A percentile compares a stretch with the other conserved stretches of the same genome.
Conservation (phyloP, 2,888 invertebrate genomes). For the Tuberolachnus salignus region DNA sequence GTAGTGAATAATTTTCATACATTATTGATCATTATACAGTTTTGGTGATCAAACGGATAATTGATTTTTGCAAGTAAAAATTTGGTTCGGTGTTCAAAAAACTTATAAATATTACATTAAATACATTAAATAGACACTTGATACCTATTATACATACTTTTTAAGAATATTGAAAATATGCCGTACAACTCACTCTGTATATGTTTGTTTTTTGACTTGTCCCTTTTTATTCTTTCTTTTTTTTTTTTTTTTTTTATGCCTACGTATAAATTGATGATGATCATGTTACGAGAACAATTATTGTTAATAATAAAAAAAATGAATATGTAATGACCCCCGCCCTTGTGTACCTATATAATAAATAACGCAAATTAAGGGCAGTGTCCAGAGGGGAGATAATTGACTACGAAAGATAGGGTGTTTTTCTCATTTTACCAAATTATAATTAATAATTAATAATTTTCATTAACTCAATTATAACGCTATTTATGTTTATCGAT, state of each 20-base stretch:
- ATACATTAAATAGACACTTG: too few relatives aligned
- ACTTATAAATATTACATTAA: too few relatives aligned
- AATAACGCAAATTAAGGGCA: background rate
- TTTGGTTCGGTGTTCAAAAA: too few relatives aligned
- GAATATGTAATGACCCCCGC: conserved; percentile 5
- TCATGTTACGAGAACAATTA: conserved; percentile 11
- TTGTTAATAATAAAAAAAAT: conserved; percentile 7
- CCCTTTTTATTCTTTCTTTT: too few relatives aligned
- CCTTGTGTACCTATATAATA: background rate
- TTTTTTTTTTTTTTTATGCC: background rate
- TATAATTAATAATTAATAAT: background rate
- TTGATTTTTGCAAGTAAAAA: too few relatives aligned
- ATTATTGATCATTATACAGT: too few relatives aligned
- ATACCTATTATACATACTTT: background rate
- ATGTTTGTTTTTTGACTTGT: too few relatives aligned
- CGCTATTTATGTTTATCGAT: background rate
- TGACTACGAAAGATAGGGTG: conserved; percentile 11
- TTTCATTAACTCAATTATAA: background rate
- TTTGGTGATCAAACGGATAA: too few relatives aligned
- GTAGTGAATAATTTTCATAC: too few relatives aligned
- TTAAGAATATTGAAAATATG: background rate
- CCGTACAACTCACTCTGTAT: conserved; percentile 12
- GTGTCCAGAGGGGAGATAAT: conserved; percentile 13
- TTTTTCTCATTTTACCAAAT: conserved; percentile 14
- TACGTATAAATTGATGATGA: conserved; percentile 5